Evolutionary conservation across 2,888 invertebrate species (phyloP).

Genomic region (Eilema depressum): DNA sequence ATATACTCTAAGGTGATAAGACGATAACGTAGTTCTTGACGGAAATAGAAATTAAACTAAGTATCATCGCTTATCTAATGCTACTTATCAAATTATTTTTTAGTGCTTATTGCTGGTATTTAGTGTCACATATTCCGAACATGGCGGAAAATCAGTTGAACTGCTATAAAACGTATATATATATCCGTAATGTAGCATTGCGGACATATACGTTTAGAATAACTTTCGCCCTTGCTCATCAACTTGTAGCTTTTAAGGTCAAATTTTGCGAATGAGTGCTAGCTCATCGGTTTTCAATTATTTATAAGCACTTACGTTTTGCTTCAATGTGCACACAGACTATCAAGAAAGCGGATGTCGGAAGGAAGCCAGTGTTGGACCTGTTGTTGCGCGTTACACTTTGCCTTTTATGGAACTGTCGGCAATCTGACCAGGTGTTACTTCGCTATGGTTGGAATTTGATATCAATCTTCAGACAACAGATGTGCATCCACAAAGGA

Average conservation of each 20-base stretch:
- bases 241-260: background rate
- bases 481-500: constrained; percentile 18
- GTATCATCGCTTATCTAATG: too few species aligned
- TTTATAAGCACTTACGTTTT: background rate
- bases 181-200: too few species aligned
- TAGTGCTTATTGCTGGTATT: too few species aligned
- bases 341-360: constrained; percentile 24
- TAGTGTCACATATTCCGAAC: too few species aligned
- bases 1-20: too few species aligned
- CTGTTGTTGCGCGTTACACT: constrained; percentile 13
- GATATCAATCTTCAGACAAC: constrained; percentile 16
- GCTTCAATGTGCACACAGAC: background rate
- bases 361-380: constrained; percentile 26
- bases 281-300: background rate
- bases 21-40: too few species aligned
- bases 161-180: too few species aligned
- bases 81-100: too few species aligned
- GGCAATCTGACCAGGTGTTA: constrained; percentile 31
- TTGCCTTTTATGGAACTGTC: constrained; percentile 22
- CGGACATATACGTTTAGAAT: too few species aligned
- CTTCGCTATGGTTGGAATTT: constrained; percentile 29
- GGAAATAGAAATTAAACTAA: too few species aligned
- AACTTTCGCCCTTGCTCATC: too few species aligned
- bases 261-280: background rate
- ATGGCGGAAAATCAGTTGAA: too few species aligned